A percentile compares a stretch with the other conserved stretches of the same genome.
These are phyloP conservation scores for Drosophila pachea DNA, from an alignment of 1,140 invertebrate genomes.

Conservation along the genomic window DNA sequence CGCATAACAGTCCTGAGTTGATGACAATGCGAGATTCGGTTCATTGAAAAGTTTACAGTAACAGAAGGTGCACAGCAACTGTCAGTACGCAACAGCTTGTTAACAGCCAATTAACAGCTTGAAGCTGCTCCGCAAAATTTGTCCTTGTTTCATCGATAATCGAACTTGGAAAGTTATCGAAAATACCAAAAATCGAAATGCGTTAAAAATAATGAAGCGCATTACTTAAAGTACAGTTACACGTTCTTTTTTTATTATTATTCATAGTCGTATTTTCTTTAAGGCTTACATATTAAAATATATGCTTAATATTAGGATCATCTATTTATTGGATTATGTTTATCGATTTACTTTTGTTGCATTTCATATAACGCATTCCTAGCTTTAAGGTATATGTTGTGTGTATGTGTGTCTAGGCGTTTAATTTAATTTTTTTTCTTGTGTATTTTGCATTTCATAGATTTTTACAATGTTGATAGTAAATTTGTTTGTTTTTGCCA, in stretches of 20 bases:
- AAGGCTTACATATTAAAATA: conserved; percentile 78
- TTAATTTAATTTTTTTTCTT: conserved; percentile 38
- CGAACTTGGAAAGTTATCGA: no score
- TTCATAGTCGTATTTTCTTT: conserved; percentile 75
- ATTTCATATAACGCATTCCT: conserved; percentile 41
- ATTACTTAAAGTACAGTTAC: conserved; percentile 49
- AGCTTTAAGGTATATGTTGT: conserved; percentile 46
- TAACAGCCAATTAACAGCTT: no score
- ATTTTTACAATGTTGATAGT: conserved; percentile 52
- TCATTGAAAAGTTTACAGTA: no score
- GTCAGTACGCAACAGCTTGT: no score
- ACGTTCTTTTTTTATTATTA: conserved; percentile 54
- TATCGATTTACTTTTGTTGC: conserved; percentile 45
- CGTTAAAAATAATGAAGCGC: neutral
- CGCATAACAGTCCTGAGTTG: no score
- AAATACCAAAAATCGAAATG: neutral
- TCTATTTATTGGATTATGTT: conserved; percentile 68
- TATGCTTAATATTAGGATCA: conserved; percentile 68
- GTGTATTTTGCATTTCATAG: conserved; percentile 49
- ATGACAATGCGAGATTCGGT: no score
- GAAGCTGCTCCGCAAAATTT: no score
- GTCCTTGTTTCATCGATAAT: no score
- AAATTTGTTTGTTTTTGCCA: conserved; percentile 34
- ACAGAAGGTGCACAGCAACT: no score
- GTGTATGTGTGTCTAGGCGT: conserved; percentile 36